Percentiles rank a stretch among this genome's conserved stretches.
Conservation (phyloP, 2,888 invertebrate genomes). For the Eumerus sabulonum region DNA sequence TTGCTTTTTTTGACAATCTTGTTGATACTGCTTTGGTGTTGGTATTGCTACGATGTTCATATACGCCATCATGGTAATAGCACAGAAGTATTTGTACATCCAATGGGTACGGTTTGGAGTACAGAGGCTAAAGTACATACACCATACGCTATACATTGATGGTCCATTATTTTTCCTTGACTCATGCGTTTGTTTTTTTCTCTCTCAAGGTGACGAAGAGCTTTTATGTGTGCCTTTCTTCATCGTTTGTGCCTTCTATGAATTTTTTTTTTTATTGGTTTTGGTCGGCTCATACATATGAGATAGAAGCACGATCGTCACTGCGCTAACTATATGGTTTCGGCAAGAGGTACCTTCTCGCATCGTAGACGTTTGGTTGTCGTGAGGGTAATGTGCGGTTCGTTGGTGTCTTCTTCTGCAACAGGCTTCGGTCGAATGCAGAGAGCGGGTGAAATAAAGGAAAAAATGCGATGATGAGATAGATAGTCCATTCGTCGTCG, state of each 20-base stretch:
- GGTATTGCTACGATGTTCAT: constrained; percentile 32
- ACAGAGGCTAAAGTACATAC: constrained; percentile 48
- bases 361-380: constrained; percentile 25
- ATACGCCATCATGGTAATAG: constrained; percentile 33
- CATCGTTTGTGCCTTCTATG: constrained; percentile 14
- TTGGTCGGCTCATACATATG: constrained; percentile 1
- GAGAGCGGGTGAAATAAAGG: constrained; percentile 61
- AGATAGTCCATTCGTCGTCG: constrained; percentile 47
- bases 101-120: no score
- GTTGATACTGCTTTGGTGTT: constrained; percentile 29
- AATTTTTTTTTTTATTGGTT: constrained; percentile 49
- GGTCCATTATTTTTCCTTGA: constrained; percentile 49
- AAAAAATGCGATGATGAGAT: constrained; percentile 53
- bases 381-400: constrained; percentile 39
- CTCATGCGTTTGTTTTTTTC: constrained; percentile 60
- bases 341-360: no score
- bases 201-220: constrained; percentile 57
- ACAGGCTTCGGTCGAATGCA: constrained; percentile 42
- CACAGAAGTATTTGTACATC: no score
- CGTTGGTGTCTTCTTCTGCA: constrained; percentile 52
- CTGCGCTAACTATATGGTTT: constrained; percentile 44
- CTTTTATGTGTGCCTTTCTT: constrained; percentile 31
- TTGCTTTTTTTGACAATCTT: constrained; percentile 41
- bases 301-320: constrained; percentile 43
- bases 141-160: constrained; percentile 1